A percentile compares a stretch with the other conserved stretches of the same genome.
Evolutionary conservation across 2,113 vertebrate species (phyloP).

Genomic region (Opisthocomus hoazin): DNA sequence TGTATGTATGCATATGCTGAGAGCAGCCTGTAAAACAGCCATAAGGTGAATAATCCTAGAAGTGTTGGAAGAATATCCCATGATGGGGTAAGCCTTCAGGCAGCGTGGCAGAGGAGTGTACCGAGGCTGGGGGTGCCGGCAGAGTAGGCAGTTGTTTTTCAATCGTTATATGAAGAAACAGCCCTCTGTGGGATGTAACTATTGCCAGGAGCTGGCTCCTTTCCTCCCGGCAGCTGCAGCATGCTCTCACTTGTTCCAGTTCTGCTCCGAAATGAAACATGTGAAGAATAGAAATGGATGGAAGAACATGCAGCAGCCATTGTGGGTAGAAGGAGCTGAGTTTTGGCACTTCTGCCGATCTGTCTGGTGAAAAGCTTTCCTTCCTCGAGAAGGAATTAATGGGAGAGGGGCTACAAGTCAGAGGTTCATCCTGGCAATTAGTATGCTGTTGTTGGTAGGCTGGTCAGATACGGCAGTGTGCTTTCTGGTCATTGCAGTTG

Average conservation of each 20-base stretch:
- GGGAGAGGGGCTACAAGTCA: not conserved
- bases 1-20: not conserved
- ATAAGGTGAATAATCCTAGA: not conserved
- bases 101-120: not conserved
- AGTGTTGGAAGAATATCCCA: not conserved
- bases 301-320: not conserved
- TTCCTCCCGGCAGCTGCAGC: conserved; percentile 11
- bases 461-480: rapidly evolving
- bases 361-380: not conserved
- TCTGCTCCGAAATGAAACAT: not conserved
- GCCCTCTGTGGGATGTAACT: not conserved
- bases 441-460: not conserved
- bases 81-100: not conserved
- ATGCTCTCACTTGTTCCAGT: conserved; percentile 25
- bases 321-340: not conserved
- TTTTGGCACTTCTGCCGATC: not conserved
- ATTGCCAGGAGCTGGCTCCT: conserved; percentile 21
- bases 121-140: not conserved
- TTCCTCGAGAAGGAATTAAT: not conserved
- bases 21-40: not conserved
- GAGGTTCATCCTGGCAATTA: not conserved
- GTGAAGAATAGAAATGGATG: not conserved
- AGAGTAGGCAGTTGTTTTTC: not conserved
- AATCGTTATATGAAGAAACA: not conserved
- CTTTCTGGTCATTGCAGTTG: not conserved